phyloP scores from a whole-genome alignment of 2,888 invertebrate genomes.

The Drosophila merina region DNA sequence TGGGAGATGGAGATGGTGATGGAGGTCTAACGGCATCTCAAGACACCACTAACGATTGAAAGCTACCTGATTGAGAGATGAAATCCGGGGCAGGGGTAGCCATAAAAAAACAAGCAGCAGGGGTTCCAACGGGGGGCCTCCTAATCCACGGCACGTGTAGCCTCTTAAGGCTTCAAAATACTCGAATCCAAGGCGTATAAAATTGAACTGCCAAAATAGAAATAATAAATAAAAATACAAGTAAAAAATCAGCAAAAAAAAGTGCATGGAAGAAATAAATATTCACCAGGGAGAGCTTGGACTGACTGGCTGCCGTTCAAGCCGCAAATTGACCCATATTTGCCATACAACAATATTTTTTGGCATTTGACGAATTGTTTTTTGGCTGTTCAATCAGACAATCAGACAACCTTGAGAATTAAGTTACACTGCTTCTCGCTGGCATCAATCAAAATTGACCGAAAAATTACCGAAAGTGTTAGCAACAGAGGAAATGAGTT shows the following conservation, averaged over 20 bases:
- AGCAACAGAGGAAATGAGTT: slow-evolving; percentile 8
- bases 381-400: slow-evolving; percentile 17
- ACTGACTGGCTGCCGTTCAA: slow-evolving; percentile 15
- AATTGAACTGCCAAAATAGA: slow-evolving; percentile 29
- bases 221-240: slow-evolving; percentile 16
- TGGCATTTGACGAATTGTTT: slow-evolving; percentile 32
- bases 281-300: not conserved
- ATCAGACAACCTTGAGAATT: slow-evolving; percentile 25
- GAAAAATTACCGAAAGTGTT: slow-evolving; percentile 19
- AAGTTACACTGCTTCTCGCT: slow-evolving; percentile 10
- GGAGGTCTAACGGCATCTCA: slow-evolving; percentile 61
- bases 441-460: slow-evolving; percentile 18
- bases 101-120: slow-evolving; percentile 6
- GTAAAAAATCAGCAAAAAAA: slow-evolving; percentile 1
- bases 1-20: slow-evolving; percentile 47
- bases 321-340: slow-evolving; percentile 46
- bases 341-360: slow-evolving; percentile 10
- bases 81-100: slow-evolving; percentile 7
- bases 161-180: slow-evolving; percentile 60
- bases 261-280: slow-evolving; percentile 12
- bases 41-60: slow-evolving; percentile 47
- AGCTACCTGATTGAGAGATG: slow-evolving; percentile 34
- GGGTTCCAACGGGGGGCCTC: slow-evolving; percentile 20
- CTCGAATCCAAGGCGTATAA: slow-evolving; percentile 34
- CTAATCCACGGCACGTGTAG: slow-evolving; percentile 76